These are phyloP conservation scores for Molossus alvarezi DNA, from an alignment of 2,797 vertebrate species.

Conservation along the genomic window DNA sequence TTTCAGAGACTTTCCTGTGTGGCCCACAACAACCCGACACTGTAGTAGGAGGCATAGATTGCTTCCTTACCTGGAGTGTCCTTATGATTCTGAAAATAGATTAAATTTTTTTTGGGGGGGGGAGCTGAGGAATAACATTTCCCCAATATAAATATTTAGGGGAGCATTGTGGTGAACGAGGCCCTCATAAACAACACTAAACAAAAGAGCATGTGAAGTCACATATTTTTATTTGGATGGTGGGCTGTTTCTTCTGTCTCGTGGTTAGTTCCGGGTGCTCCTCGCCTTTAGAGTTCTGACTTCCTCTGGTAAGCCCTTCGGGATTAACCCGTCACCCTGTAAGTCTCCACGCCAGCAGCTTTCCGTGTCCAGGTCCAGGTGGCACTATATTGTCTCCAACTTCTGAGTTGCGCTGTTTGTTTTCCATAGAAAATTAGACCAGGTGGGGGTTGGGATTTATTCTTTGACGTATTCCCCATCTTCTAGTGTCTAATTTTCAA, in stretches of 20 bases:
- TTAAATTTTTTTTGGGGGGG: not conserved
- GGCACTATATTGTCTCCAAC: constrained; percentile 72
- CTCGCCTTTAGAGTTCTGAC: constrained; percentile 53
- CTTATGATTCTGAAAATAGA: constrained; percentile 53
- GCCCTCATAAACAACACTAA: constrained; percentile 5
- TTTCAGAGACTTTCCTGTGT: not conserved
- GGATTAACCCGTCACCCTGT: constrained; percentile 82
- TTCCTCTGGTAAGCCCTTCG: constrained; percentile 74
- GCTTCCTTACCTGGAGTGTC: constrained; percentile 45
- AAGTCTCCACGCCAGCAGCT: constrained; percentile 65
- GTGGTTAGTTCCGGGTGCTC: constrained; percentile 57
- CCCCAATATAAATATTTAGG: constrained; percentile 51
- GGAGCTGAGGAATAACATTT: constrained; percentile 54
- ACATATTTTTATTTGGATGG: constrained; percentile 58
- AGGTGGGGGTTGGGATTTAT: constrained; percentile 61
- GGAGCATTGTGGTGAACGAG: constrained; percentile 50
- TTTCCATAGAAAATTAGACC: constrained; percentile 71
- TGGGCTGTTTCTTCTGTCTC: constrained; percentile 48
- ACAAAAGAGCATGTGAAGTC: constrained; percentile 40
- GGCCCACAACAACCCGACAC: not conserved
- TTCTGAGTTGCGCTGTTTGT: constrained; percentile 73
- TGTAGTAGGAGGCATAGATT: not conserved
- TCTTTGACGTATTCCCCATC: constrained; percentile 12
- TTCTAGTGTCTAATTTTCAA: constrained; percentile 41
- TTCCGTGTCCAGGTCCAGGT: constrained; percentile 74